Evolutionary conservation across 2,113 vertebrate genomes (phyloP).

Genomic region (Ancistrus triradiatus): DNA sequence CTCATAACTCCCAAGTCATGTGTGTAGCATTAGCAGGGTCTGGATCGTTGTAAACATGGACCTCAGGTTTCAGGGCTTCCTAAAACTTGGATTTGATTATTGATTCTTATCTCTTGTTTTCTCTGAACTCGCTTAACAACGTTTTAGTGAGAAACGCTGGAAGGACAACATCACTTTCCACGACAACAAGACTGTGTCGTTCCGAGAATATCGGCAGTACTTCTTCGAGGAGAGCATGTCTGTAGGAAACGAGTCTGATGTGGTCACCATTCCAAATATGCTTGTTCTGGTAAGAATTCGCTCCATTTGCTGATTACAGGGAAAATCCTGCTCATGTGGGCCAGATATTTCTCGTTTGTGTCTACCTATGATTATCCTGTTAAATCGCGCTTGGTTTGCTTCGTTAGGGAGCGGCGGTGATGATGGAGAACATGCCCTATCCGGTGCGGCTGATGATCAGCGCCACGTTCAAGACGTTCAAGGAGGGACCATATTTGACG

Average conservation of each 20-base stretch:
- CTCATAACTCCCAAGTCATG: neutral
- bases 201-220: slow-evolving; percentile 69
- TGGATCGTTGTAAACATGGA: neutral
- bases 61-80: neutral
- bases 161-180: slow-evolving; percentile 91
- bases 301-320: neutral
- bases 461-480: slow-evolving; percentile 61
- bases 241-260: slow-evolving; percentile 74
- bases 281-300: slow-evolving; percentile 78
- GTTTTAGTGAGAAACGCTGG: slow-evolving; percentile 72
- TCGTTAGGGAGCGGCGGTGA: slow-evolving; percentile 72
- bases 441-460: slow-evolving; percentile 67
- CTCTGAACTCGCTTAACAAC: too few relatives aligned
- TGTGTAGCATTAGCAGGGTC: neutral
- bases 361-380: neutral
- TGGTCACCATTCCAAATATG: slow-evolving; percentile 83
- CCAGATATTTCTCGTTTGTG: too few relatives aligned
- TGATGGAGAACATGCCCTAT: slow-evolving; percentile 71
- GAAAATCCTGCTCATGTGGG: neutral
- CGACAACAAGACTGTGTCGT: slow-evolving; percentile 83
- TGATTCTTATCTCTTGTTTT: neutral
- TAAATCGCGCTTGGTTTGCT: neutral
- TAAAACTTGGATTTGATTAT: neutral
- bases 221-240: slow-evolving; percentile 77
- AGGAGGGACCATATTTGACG: slow-evolving; percentile 79